phyloP scores from a whole-genome alignment of 1,140 invertebrate species.

The Neodiprion pinetum region DNA sequence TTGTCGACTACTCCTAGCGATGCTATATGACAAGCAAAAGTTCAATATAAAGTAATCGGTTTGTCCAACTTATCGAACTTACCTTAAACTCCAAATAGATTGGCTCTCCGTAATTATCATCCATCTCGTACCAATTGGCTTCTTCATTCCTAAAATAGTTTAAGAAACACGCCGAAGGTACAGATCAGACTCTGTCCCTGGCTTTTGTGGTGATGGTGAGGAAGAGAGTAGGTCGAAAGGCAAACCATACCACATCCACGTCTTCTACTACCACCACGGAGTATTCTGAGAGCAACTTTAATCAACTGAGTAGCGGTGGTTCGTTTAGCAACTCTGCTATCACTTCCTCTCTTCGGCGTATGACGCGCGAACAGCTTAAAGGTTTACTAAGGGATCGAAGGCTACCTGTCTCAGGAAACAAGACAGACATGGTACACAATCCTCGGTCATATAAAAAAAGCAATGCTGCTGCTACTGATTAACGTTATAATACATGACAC shows the following conservation, averaged over 20 bases:
- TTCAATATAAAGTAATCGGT: no score
- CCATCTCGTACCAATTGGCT: no score
- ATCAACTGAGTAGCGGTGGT: conserved; percentile 27
- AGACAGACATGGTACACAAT: conserved; percentile 40
- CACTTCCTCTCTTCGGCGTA: conserved; percentile 32
- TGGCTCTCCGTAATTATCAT: no score
- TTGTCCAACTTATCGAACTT: no score
- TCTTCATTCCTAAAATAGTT: background rate
- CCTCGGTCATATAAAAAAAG: background rate
- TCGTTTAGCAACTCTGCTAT: conserved; percentile 27
- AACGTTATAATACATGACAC: no score
- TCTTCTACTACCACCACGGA: conserved; percentile 26
- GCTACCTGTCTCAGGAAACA: conserved; percentile 40
- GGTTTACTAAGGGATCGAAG: conserved; percentile 40
- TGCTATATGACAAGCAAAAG: no score
- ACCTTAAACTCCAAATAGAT: no score
- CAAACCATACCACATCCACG: conserved; percentile 29
- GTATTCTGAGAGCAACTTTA: conserved; percentile 31
- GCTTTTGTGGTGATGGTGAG: conserved; percentile 33
- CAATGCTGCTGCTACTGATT: background rate
- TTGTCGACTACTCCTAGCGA: no score
- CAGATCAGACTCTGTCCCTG: conserved; percentile 19
- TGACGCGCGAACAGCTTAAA: conserved; percentile 40
- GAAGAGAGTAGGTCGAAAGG: conserved; percentile 39
- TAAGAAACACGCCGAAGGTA: conserved; percentile 22